Evolutionary conservation across 2,888 invertebrate genomes (phyloP).

Genomic region (Capitulum mitella): DNA sequence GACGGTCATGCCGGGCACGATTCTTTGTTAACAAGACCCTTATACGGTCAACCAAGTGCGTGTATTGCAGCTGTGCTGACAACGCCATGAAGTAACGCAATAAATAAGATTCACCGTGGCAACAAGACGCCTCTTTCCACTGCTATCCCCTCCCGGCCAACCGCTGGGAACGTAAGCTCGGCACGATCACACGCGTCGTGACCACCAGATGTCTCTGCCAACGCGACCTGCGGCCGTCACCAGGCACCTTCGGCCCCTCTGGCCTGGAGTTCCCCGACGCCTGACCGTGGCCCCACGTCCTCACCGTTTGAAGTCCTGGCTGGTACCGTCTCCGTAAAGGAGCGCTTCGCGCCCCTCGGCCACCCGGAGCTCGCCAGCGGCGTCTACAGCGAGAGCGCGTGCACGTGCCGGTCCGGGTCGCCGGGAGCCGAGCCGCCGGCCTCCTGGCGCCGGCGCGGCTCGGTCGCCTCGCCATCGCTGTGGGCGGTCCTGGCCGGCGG

Average conservation of each 20-base stretch:
- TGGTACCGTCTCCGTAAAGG: no score
- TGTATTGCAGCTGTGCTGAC: background rate
- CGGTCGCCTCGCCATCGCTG: constrained; percentile 12
- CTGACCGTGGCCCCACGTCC: no score
- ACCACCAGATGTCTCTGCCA: background rate
- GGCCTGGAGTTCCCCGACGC: no score
- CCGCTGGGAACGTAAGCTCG: background rate
- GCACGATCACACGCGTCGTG: background rate
- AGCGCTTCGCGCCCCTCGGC: no score
- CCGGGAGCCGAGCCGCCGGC: background rate
- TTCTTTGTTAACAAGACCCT: no score
- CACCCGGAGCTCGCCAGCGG: no score
- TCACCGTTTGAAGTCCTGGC: no score
- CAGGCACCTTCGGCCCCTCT: no score
- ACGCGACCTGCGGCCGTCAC: background rate
- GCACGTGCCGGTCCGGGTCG: background rate
- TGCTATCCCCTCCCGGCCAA: no score
- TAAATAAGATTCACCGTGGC: background rate
- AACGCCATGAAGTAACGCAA: background rate
- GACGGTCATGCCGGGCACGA: no score
- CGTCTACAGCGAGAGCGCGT: background rate
- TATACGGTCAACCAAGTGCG: background rate
- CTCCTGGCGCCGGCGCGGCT: background rate
- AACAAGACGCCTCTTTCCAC: no score
- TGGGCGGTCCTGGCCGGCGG: no score